Base-by-base conservation (phyloP, 2,113 vertebrate genomes). In the Propithecus coquereli region DNA sequence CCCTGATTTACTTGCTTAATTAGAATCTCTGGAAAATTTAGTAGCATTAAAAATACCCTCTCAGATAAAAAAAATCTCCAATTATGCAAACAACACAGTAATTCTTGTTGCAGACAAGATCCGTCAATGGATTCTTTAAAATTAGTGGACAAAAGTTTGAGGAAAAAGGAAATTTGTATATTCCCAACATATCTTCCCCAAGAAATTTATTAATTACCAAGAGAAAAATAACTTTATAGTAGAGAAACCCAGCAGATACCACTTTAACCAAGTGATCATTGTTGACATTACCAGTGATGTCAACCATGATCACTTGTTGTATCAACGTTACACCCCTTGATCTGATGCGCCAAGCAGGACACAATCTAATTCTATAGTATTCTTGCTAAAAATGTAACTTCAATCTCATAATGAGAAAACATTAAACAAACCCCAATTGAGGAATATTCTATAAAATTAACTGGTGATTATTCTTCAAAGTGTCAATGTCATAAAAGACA, bases 1-100 rank as follows among this genome's bases (percentile, higher is more conserved):
- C 20, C 22, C 37, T 7, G 8, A 88, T 91, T 93, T 68, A 96
- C 12, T 79, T 63, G 32, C 66, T 93, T 84, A 80, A 63, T 91
- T 71, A 90, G 37, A 91, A 92, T 81, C 20, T 91, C n/a, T 90
- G 47, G 34, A 93, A 94, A 88, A 94, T 37, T 80, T 66, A 71
- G 52, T 37, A 27, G 11, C 30, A 85, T 68, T 94, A 70, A 82
- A 96, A 63, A 43, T 17, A 77, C 2, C 5, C 4, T 16, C 52
- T 22, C 30, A 9, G 45, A 82, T 90, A 3, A 87, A 43, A 90
- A 43, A 95, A 80, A 71, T 50, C 61, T 91, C 63, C 10, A 65
- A 65, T 61, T 43, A 92, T 57, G 57, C 10, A 88, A 94, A 74
- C 12, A 71, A 6, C 25, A 85, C 2, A 91, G 20, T n/a, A 68